Conservation (phyloP, 2,797 vertebrate genomes). For the Mycteria americana region DNA sequence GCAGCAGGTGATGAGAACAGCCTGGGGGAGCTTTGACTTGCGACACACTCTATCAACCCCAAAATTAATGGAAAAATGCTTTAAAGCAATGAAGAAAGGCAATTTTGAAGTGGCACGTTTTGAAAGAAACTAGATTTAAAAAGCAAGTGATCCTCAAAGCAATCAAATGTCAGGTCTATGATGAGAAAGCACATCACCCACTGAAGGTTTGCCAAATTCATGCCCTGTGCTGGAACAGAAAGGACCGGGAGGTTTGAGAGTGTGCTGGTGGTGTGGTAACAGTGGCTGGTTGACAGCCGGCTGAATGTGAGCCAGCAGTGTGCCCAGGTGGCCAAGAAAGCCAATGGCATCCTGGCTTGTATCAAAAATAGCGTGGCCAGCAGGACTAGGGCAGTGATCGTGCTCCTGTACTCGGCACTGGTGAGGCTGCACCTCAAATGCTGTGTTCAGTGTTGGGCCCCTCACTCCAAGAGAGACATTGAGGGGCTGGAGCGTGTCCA, state of each 20-base stretch:
- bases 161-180: neutral
- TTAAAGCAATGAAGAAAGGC: neutral
- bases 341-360: too few species aligned
- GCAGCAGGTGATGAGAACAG: neutral
- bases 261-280: neutral
- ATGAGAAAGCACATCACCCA: neutral
- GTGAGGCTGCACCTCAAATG: too few species aligned
- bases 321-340: too few species aligned
- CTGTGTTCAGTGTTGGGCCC: too few species aligned
- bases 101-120: neutral
- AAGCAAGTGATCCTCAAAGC: neutral
- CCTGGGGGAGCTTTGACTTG: rapidly evolving
- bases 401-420: too few species aligned
- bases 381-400: too few species aligned
- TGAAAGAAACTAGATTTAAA: neutral
- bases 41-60: neutral
- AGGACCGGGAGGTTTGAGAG: neutral
- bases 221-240: neutral
- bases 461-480: too few species aligned
- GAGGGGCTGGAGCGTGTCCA: too few species aligned
- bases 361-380: too few species aligned
- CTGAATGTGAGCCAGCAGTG: too few species aligned
- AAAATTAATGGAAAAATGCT: neutral
- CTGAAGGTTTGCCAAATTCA: neutral
- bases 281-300: too few species aligned